Percentiles rank a stretch among this genome's conserved stretches.
These are phyloP conservation scores for Anoplophora glabripennis DNA, from an alignment of 1,140 invertebrate genomes.

Conservation along the genomic window DNA sequence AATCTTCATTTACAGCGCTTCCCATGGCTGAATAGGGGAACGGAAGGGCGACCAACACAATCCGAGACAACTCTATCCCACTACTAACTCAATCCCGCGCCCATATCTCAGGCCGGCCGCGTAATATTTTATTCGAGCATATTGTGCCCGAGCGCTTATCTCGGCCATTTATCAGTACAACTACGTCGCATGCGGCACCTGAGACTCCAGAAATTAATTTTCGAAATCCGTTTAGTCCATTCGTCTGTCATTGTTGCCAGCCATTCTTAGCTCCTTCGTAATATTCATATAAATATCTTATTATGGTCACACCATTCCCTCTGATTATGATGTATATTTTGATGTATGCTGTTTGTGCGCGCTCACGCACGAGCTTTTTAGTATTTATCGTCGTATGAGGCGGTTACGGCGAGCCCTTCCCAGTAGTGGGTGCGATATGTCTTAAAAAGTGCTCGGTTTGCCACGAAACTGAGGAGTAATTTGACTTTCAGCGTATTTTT, in stretches of 20 bases:
- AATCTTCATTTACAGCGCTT: too few species aligned
- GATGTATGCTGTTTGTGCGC: too few species aligned
- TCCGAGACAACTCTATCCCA: constrained; percentile 3
- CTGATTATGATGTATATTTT: constrained; percentile 36
- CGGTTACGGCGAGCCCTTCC: too few species aligned
- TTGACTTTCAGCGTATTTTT: too few species aligned
- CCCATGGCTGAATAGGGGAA: too few species aligned
- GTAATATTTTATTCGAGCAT: constrained; percentile 33
- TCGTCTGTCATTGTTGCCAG: constrained; percentile 29
- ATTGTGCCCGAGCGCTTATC: constrained; percentile 29
- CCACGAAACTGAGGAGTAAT: too few species aligned
- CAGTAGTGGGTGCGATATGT: too few species aligned
- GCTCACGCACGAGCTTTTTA: too few species aligned
- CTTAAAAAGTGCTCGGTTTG: too few species aligned
- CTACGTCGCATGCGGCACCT: constrained; percentile 30
- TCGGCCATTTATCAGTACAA: constrained; percentile 37
- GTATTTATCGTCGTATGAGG: too few species aligned
- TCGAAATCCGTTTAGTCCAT: constrained; percentile 31
- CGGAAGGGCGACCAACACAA: too few species aligned
- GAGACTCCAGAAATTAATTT: constrained; percentile 34
- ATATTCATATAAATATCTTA: constrained; percentile 37
- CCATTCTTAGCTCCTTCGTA: constrained; percentile 29
- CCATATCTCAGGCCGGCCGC: constrained; percentile 1
- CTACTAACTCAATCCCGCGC: constrained; percentile 4
- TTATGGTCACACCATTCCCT: constrained; percentile 27